Conservation (phyloP, 2,113 vertebrate species). For the Lasiurus cinereus region DNA sequence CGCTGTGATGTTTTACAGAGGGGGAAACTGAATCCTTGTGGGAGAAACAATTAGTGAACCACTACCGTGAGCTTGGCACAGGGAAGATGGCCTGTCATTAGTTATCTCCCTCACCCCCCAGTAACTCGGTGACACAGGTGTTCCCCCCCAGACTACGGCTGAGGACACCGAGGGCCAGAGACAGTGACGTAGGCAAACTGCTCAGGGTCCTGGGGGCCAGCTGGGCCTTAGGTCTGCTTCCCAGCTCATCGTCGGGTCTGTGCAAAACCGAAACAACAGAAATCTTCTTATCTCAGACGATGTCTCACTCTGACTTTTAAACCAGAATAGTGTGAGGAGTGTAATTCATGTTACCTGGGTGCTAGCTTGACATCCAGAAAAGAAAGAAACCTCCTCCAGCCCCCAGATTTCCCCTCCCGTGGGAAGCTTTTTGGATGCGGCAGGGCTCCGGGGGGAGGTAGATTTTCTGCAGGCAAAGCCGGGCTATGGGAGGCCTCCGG, state of each 20-base stretch:
- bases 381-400: constrained; percentile 71
- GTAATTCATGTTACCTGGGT: constrained; percentile 71
- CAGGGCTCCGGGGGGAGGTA: neutral
- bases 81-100: neutral
- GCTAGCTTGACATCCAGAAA: constrained; percentile 69
- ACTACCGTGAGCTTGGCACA: too few relatives aligned
- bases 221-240: neutral
- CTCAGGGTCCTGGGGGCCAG: neutral
- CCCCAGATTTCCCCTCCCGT: constrained; percentile 71
- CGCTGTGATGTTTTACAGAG: neutral
- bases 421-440: constrained; percentile 55
- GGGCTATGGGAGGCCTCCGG: neutral
- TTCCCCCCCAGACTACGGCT: too few relatives aligned
- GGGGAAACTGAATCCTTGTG: neutral
- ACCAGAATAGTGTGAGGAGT: constrained; percentile 45
- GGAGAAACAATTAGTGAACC: neutral
- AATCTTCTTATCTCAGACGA: neutral
- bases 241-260: neutral
- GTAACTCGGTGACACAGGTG: fast-evolving
- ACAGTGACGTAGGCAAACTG: neutral
- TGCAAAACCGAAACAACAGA: neutral
- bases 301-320: constrained; percentile 72
- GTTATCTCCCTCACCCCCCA: neutral
- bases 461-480: constrained; percentile 52
- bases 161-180: neutral